Evolutionary conservation across 2,888 invertebrate species (phyloP), one percentile per base, ranked within the genome.

Genomic region (Plagodis dolabraria): DNA sequence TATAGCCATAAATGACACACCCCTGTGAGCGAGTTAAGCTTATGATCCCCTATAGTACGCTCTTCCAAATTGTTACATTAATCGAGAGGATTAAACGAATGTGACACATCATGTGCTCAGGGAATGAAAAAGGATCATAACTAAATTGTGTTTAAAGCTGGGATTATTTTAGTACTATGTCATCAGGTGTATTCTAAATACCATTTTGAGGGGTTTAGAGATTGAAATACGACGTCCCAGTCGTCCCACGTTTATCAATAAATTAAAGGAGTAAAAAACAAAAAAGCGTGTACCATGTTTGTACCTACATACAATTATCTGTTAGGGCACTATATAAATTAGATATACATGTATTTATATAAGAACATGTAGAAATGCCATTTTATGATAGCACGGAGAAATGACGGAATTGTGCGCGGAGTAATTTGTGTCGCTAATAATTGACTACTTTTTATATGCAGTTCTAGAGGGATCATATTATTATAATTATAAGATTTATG

Each of bases 41-140:
- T 47, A 58, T 64, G 59, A 69, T 63, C 65, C 69, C 65, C 56
- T 66, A 45, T 58, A 62, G 49, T 59, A 60, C 53, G 47, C 57
- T 57, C 60, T 64, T 69, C 64, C 65, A 65, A 69, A 67, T 67
- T 66, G 67, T 66, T 44, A 62, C 67, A 71, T 71, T 71, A 74
- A 69, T 72, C 67, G 63, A 58, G 51, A 46, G 68, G 72, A 69
- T 68, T 67, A 69, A 64, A 61, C 40, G 53, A 53, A 43, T 54
- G 62, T 68, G 65, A 63, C 60, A 63, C 66, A 61, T 73, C 68
- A 65, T 69, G 62, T 68, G 69, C 57, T 53, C 43, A 50, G 62
- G 53, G 57, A 68, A 71, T 69, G 67, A 70, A 71, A 65, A 67
- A 60, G 63, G 71, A 63, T 71, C 47, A 35, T 59, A 59, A 47